phyloP scores from a whole-genome alignment of 2,113 vertebrate genomes.

The Thinocorus orbignyianus region DNA sequence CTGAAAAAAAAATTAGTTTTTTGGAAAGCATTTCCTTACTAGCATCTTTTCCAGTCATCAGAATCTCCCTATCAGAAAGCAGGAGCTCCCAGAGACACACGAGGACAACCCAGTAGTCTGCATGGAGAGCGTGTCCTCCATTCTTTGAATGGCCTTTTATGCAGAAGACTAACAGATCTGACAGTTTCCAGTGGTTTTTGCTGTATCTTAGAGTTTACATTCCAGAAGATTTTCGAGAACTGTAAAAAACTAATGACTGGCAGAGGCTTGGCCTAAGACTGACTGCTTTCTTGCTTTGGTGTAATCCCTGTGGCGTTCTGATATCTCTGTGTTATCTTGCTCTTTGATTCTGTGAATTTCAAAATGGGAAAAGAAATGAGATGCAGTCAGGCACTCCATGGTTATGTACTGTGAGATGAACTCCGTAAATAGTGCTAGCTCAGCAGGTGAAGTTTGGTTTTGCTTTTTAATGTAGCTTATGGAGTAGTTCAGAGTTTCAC shows the following conservation, averaged over 20 bases:
- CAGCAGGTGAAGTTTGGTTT: neutral
- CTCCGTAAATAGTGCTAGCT: neutral
- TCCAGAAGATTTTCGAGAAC: neutral
- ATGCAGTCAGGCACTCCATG: neutral
- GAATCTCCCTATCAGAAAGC: neutral
- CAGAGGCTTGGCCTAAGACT: neutral
- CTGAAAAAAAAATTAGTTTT: neutral
- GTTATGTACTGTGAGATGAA: neutral
- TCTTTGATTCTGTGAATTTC: neutral
- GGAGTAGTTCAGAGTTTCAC: neutral
- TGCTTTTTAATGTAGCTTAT: neutral
- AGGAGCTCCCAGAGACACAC: fast-evolving
- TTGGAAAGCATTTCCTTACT: neutral
- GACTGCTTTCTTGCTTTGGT: neutral
- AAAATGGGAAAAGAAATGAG: no score
- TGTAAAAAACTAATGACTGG: neutral
- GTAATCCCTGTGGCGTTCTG: neutral
- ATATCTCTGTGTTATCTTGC: neutral
- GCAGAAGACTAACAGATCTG: neutral
- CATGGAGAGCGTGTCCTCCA: neutral
- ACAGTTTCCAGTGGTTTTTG: neutral
- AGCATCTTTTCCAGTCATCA: neutral
- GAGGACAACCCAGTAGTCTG: neutral
- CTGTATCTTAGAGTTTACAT: fast-evolving
- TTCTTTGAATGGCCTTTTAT: neutral